Evolutionary conservation across 2,888 invertebrate species (phyloP).

Genomic region (Ethmia dodecea): DNA sequence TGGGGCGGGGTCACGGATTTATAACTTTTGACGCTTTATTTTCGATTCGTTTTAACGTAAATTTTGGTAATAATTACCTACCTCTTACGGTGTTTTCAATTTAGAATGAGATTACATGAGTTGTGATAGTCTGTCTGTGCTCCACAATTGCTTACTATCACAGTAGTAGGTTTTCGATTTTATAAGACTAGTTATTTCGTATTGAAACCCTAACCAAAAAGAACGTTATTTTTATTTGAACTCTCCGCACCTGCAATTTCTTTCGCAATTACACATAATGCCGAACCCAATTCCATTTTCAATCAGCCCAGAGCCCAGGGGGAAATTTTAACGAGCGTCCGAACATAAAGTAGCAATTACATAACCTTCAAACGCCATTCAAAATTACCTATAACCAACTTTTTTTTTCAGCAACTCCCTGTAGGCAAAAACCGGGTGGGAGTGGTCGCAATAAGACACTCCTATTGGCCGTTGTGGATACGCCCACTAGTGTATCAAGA

Average conservation of each 20-base stretch:
- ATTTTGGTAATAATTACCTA: too few relatives aligned
- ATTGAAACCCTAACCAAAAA: too few relatives aligned
- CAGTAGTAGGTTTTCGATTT: too few relatives aligned
- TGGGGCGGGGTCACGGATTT: too few relatives aligned
- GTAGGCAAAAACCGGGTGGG: conserved; percentile 72
- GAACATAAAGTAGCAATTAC: conserved; percentile 65
- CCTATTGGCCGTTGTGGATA: conserved; percentile 58
- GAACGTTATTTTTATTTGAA: conserved; percentile 3
- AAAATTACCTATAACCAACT: conserved; percentile 72
- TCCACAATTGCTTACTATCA: too few relatives aligned
- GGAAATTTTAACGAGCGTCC: conserved; percentile 22
- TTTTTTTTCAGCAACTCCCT: conserved; percentile 69
- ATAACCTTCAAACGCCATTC: conserved; percentile 60
- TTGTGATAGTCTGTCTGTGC: too few relatives aligned
- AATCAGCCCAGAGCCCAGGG: conserved; percentile 27
- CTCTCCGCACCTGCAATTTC: too few relatives aligned
- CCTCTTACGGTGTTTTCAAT: too few relatives aligned
- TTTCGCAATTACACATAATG: conserved; percentile 10
- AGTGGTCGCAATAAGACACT: conserved; percentile 53
- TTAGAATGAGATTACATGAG: too few relatives aligned
- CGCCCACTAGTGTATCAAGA: conserved; percentile 61
- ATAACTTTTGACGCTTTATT: too few relatives aligned
- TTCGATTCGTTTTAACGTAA: too few relatives aligned
- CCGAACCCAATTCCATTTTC: conserved; percentile 27
- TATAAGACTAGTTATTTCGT: too few relatives aligned